These are phyloP conservation scores for Gila orcuttii DNA, from an alignment of 2,113 vertebrate species.

Conservation along the genomic window DNA sequence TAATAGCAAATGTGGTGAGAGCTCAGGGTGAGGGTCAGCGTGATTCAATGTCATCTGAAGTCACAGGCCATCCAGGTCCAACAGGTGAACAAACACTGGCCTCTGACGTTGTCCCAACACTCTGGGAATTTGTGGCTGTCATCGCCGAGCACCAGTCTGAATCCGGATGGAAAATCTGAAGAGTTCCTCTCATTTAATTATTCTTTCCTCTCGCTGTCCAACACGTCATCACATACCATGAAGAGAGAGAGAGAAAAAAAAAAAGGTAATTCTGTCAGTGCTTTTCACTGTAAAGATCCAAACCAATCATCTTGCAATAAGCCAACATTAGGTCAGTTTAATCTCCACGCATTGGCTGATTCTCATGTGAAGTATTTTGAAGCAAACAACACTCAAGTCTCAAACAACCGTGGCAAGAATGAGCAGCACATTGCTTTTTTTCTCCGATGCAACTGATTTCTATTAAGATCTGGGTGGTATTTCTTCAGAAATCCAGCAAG, in stretches of 20 bases:
- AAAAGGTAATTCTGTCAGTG: neutral
- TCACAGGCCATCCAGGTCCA: slow-evolving; percentile 52
- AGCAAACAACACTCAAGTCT: neutral
- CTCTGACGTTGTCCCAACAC: slow-evolving; percentile 49
- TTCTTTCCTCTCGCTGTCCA: slow-evolving; percentile 27
- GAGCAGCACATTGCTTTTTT: slow-evolving; percentile 2
- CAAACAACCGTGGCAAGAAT: slow-evolving; percentile 4
- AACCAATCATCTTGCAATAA: slow-evolving; percentile 2
- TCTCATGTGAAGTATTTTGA: neutral
- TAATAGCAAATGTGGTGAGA: slow-evolving; percentile 55
- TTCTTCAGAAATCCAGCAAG: slow-evolving; percentile 41
- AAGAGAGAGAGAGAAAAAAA: slow-evolving; percentile 3
- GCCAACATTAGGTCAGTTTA: neutral
- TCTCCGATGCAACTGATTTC: slow-evolving; percentile 9
- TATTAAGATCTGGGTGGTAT: slow-evolving; percentile 50
- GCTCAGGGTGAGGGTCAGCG: slow-evolving; percentile 23
- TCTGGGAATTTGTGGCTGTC: slow-evolving; percentile 61
- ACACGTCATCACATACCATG: slow-evolving; percentile 12
- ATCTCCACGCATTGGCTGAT: neutral
- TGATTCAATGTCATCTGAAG: slow-evolving; percentile 32
- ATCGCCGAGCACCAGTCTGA: slow-evolving; percentile 48
- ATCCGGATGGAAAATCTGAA: slow-evolving; percentile 41
- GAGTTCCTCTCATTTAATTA: slow-evolving; percentile 39
- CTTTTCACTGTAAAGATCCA: neutral
- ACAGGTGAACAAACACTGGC: slow-evolving; percentile 67